These are phyloP conservation scores for Paedocypris micromegethes DNA, from an alignment of 2,797 vertebrate genomes.

Conservation along the genomic window DNA sequence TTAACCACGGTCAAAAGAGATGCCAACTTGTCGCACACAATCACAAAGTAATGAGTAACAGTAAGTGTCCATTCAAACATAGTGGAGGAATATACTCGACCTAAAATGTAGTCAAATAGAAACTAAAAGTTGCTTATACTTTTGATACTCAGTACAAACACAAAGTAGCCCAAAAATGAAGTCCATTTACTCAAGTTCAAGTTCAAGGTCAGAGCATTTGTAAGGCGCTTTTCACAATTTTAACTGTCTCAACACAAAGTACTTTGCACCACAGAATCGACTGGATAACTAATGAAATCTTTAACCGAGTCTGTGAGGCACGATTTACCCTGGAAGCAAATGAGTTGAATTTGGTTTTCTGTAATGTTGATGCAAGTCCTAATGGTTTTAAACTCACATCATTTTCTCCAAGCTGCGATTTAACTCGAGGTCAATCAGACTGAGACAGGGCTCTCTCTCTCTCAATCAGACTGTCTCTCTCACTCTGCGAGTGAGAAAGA, in stretches of 20 bases:
- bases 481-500: not conserved
- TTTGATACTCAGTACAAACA: too few species aligned
- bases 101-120: too few species aligned
- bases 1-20: too few species aligned
- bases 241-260: not conserved
- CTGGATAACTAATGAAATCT: constrained; percentile 19
- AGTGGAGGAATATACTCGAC: too few species aligned
- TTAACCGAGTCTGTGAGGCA: constrained; percentile 19
- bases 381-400: constrained; percentile 36
- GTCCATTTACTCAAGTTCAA: constrained; percentile 1
- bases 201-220: not conserved
- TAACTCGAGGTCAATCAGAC: constrained; percentile 61
- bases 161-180: too few species aligned
- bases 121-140: too few species aligned
- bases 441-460: too few species aligned
- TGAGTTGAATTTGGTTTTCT: constrained; percentile 6
- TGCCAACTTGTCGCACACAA: too few species aligned
- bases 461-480: too few species aligned
- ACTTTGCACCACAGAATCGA: not conserved
- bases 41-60: too few species aligned
- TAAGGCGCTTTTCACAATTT: too few species aligned
- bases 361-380: constrained; percentile 22
- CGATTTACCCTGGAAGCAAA: constrained; percentile 40
- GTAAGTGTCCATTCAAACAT: too few species aligned
- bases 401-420: constrained; percentile 59